These are phyloP conservation scores for Ooceraea biroi DNA, from an alignment of 1,140 invertebrate genomes.

Conservation along the genomic window DNA sequence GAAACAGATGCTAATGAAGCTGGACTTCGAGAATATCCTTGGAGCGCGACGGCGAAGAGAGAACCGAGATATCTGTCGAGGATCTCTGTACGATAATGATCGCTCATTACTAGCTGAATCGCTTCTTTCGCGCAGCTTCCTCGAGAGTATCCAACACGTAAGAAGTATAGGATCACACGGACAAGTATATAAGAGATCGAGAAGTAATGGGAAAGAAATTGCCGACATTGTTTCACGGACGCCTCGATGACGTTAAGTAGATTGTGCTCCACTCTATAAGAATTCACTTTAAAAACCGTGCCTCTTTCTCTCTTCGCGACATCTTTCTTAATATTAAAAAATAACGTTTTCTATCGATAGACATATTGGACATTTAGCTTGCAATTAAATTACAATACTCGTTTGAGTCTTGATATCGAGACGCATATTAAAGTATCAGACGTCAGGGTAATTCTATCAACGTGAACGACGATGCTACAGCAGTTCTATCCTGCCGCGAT, in stretches of 20 bases:
- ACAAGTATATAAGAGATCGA: neutral
- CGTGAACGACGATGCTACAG: too few species aligned
- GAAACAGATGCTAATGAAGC: conserved; percentile 46
- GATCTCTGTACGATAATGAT: conserved; percentile 28
- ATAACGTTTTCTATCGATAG: neutral
- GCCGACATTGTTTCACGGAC: neutral
- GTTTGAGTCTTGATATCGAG: conserved; percentile 1
- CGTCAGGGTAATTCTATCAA: neutral
- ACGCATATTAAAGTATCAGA: neutral
- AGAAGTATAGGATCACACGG: neutral
- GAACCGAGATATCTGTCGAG: conserved; percentile 12
- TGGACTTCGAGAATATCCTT: conserved; percentile 24
- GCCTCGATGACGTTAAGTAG: conserved; percentile 4
- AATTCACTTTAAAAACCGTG: neutral
- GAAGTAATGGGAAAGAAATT: conserved; percentile 13
- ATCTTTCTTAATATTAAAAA: conserved; percentile 33
- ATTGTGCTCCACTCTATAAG: neutral
- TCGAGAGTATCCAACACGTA: conserved; percentile 2
- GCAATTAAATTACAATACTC: neutral
- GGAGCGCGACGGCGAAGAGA: neutral
- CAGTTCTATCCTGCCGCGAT: neutral
- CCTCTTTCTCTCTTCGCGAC: too few species aligned
- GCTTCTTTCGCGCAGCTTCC: neutral
- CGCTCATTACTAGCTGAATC: conserved; percentile 49
- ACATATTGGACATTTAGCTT: neutral